These are phyloP conservation scores for Triplophysa dalaica DNA, from an alignment of 2,113 vertebrate genomes.

Conservation along the genomic window DNA sequence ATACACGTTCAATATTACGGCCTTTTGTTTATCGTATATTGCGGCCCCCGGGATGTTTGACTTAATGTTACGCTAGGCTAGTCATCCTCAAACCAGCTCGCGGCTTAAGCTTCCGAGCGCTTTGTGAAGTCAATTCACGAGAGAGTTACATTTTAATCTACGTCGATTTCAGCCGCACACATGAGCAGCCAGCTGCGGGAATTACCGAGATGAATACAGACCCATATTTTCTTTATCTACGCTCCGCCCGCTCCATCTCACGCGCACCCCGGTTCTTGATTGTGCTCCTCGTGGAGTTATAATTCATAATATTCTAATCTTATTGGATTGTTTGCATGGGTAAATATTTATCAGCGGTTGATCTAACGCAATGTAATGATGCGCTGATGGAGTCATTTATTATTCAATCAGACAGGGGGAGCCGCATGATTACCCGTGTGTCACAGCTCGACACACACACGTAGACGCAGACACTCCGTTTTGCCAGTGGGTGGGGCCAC, in stretches of 20 bases:
- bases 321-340: slow-evolving; percentile 77
- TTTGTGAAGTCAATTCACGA: not conserved
- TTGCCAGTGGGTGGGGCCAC: slow-evolving; percentile 33
- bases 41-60: not conserved
- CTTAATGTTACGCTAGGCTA: not conserved
- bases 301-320: slow-evolving; percentile 75
- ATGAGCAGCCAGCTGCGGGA: not conserved
- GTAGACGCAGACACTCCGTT: slow-evolving; percentile 46
- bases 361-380: slow-evolving; percentile 79
- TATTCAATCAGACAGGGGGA: slow-evolving; percentile 74
- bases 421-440: slow-evolving; percentile 73
- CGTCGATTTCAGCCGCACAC: not conserved
- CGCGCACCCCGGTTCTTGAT: slow-evolving; percentile 54
- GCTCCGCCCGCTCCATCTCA: not conserved
- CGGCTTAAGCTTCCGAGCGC: not conserved
- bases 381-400: slow-evolving; percentile 79
- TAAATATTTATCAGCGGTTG: slow-evolving; percentile 80
- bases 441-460: slow-evolving; percentile 43
- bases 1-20: not conserved
- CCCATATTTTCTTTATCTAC: slow-evolving; percentile 50
- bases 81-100: not conserved
- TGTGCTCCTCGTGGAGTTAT: slow-evolving; percentile 60
- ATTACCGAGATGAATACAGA: slow-evolving; percentile 48
- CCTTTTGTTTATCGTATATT: not conserved
- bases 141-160: slow-evolving; percentile 1